phyloP scores from a whole-genome alignment of 2,113 vertebrate species.

The Lonchura striata region DNA sequence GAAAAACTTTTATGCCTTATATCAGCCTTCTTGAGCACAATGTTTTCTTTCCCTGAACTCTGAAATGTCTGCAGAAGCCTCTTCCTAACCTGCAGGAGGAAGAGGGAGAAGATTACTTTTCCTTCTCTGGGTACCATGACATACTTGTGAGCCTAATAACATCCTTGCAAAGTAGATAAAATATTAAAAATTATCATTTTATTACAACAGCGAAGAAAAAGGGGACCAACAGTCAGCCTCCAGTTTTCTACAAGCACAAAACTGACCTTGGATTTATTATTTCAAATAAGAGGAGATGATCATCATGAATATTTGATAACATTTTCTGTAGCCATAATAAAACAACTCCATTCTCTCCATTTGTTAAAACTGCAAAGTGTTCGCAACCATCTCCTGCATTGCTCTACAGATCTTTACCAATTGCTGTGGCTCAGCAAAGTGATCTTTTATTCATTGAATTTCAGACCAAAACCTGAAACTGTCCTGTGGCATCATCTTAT shows the following conservation, averaged over 20 bases:
- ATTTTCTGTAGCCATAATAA: slow-evolving; percentile 20
- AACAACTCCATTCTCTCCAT: neutral
- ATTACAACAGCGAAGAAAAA: slow-evolving; percentile 22
- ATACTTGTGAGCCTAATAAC: slow-evolving; percentile 67
- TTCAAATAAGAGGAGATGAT: slow-evolving; percentile 65
- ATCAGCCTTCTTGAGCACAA: neutral
- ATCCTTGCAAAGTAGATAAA: slow-evolving; percentile 54
- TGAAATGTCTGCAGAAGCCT: neutral
- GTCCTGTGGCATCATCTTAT: neutral
- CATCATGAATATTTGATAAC: slow-evolving; percentile 73
- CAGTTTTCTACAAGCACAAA: slow-evolving; percentile 22
- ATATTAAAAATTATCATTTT: slow-evolving; percentile 51
- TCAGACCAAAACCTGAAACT: neutral
- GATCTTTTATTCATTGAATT: neutral
- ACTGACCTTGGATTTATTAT: slow-evolving; percentile 69
- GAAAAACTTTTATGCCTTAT: neutral
- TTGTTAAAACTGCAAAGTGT: neutral
- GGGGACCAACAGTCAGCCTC: slow-evolving; percentile 23
- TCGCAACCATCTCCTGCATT: accelerated
- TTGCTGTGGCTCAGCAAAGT: neutral
- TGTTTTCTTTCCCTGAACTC: neutral
- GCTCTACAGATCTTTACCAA: neutral
- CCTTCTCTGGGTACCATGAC: slow-evolving; percentile 1
- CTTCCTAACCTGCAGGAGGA: neutral
- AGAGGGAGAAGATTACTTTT: neutral